Conservation (phyloP, 2,797 vertebrate species). For the Aulostomus chinensis region DNA sequence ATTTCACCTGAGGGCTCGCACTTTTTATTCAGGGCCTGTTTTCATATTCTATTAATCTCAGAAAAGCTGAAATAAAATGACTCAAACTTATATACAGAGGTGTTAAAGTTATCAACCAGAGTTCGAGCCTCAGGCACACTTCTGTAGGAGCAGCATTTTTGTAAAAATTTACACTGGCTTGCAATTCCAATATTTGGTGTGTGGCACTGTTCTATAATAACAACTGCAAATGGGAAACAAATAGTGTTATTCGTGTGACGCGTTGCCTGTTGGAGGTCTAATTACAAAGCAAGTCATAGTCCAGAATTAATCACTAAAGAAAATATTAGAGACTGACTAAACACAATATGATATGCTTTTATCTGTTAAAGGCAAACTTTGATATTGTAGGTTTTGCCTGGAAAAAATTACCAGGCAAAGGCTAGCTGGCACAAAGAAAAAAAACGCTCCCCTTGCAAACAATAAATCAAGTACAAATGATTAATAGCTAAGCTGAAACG, state of each 20-base stretch:
- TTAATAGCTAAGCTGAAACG: too few relatives aligned
- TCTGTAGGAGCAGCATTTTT: conserved; percentile 1
- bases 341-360: conserved; percentile 6
- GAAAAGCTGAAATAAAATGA: conserved; percentile 8
- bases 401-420: too few relatives aligned
- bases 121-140: conserved; percentile 4
- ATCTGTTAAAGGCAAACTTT: too few relatives aligned
- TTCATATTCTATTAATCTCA: conserved; percentile 19
- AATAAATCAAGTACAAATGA: conserved; percentile 14
- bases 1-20: conserved; percentile 12
- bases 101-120: too few relatives aligned
- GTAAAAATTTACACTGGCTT: conserved; percentile 12
- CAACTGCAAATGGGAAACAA: background rate
- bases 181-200: conserved; percentile 17
- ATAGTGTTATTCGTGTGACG: background rate
- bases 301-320: conserved; percentile 9
- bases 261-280: background rate
- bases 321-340: conserved; percentile 21
- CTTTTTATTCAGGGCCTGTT: conserved; percentile 23
- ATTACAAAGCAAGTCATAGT: conserved; percentile 11
- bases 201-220: conserved; percentile 12
- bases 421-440: too few relatives aligned
- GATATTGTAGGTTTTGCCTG: too few relatives aligned
- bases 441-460: background rate
- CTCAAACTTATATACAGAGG: conserved; percentile 12